Evolutionary conservation across 2,113 vertebrate species (phyloP).

Genomic region (Neogobius melanostomus): DNA sequence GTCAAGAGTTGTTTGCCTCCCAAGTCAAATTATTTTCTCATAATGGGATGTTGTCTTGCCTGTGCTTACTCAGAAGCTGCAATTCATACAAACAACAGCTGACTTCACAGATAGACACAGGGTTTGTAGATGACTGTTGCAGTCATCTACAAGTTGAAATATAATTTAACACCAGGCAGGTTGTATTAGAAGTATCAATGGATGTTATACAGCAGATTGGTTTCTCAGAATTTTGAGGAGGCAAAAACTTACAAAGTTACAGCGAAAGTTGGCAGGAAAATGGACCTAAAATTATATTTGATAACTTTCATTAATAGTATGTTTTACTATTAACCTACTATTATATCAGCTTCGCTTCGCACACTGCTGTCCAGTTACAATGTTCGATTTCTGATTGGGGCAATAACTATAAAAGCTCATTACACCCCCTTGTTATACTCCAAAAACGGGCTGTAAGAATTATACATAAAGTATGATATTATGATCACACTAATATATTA

Average conservation of each 20-base stretch:
- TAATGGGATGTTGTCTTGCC: constrained; percentile 1
- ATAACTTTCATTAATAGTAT: too few species aligned
- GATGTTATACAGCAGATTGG: background rate
- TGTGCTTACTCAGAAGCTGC: constrained; percentile 1
- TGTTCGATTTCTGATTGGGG: too few species aligned
- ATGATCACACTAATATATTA: too few species aligned
- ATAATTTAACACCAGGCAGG: background rate
- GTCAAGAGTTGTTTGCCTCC: constrained; percentile 11
- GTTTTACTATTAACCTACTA: too few species aligned
- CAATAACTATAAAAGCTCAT: too few species aligned
- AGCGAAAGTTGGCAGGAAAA: background rate
- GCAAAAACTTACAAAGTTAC: background rate
- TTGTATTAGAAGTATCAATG: background rate
- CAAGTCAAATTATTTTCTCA: constrained; percentile 25
- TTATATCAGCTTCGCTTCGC: too few species aligned
- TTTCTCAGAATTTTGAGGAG: background rate
- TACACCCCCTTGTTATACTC: too few species aligned
- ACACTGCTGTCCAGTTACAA: too few species aligned
- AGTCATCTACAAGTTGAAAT: background rate
- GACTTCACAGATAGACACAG: background rate
- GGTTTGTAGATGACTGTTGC: background rate
- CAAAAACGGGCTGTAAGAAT: too few species aligned
- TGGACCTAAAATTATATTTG: background rate
- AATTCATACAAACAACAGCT: constrained; percentile 4
- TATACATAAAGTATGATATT: too few species aligned